Conservation (phyloP, 2,797 vertebrate genomes). For the Tragelaphus oryx region DNA sequence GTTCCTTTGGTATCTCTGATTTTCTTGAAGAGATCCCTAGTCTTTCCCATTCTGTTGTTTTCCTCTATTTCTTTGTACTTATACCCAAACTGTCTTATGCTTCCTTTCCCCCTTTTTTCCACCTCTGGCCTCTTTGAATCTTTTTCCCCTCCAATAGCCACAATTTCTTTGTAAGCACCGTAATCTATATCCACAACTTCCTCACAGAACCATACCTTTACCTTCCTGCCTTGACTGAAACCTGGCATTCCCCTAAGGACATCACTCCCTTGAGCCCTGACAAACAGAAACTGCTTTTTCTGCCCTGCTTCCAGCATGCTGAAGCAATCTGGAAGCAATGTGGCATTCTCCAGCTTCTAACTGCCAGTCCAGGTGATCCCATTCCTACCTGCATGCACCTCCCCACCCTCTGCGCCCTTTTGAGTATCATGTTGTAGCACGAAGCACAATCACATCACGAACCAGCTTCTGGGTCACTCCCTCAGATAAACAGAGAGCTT, state of each 20-base stretch:
- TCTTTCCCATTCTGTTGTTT: too few relatives aligned
- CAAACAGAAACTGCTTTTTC: neutral
- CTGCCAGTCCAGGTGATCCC: neutral
- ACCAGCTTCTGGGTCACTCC: neutral
- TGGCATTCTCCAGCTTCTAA: neutral
- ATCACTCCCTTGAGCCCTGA: neutral
- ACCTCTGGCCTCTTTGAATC: neutral
- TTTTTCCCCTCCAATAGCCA: neutral
- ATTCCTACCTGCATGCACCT: too few relatives aligned
- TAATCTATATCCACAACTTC: neutral
- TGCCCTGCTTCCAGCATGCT: neutral
- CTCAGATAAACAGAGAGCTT: neutral
- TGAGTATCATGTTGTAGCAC: neutral
- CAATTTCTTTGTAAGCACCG: neutral
- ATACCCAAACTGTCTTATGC: neutral
- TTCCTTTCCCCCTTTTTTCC: neutral
- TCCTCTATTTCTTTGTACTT: neutral
- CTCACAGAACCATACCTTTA: neutral
- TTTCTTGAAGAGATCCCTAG: too few relatives aligned
- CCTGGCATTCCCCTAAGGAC: neutral
- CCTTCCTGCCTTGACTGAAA: neutral
- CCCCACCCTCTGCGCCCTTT: neutral
- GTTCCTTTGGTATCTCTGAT: too few relatives aligned
- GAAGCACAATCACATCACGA: neutral
- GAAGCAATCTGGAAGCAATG: neutral